Evolutionary conservation across 2,113 vertebrate species (phyloP).

Genomic region (Oryzias javanicus): DNA sequence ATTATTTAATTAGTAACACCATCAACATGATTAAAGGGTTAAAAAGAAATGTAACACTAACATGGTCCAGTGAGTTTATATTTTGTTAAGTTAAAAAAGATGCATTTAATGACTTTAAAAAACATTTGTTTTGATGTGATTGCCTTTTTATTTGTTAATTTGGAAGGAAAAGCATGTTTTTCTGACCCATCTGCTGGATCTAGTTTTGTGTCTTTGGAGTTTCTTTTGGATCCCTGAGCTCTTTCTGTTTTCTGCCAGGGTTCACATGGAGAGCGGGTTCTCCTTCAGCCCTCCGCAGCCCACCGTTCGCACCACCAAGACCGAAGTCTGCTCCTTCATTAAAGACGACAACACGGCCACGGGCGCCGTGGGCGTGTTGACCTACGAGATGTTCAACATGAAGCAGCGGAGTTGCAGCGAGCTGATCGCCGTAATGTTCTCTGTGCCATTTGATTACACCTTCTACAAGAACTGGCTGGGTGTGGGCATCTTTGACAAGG

Average conservation of each 20-base stretch:
- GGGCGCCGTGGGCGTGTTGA: constrained; percentile 60
- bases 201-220: no score
- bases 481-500: constrained; percentile 48
- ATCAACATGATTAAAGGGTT: no score
- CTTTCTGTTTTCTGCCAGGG: constrained; percentile 21
- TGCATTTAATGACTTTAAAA: no score
- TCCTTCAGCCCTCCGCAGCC: constrained; percentile 61
- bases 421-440: constrained; percentile 69
- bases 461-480: constrained; percentile 68
- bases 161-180: no score
- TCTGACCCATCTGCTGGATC: no score
- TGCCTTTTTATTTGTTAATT: no score
- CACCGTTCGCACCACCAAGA: constrained; percentile 44
- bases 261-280: constrained; percentile 62
- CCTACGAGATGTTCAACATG: constrained; percentile 66
- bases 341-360: constrained; percentile 68
- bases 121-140: no score
- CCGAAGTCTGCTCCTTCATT: constrained; percentile 69
- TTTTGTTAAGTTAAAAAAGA: no score
- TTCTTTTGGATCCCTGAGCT: no score
- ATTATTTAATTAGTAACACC: no score
- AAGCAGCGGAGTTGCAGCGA: neutral
- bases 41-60: no score
- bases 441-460: constrained; percentile 68
- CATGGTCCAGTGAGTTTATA: no score